Base-by-base conservation (phyloP, 2,888 invertebrate genomes). In the Ichneumoninae sp. region DNA sequence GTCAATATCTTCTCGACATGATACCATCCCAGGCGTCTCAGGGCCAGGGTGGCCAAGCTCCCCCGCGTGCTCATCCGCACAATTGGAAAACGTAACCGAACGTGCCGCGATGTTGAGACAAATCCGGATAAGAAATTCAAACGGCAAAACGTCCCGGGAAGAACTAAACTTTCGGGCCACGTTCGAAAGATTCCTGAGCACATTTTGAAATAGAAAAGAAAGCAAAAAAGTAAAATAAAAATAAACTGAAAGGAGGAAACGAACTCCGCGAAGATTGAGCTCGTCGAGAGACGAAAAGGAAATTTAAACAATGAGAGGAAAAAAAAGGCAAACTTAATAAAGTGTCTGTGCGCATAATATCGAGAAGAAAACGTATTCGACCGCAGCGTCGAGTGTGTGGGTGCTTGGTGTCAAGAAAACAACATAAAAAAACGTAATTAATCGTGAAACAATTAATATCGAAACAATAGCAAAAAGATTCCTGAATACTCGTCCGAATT, bases 1-100 rank as follows among this genome's bases (percentile, higher is more conserved):
- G 99, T 80, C 99, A 99, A 95, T 99, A 99, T 95, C 95, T 99
- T 91, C 95, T 99, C 86, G 99, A 99, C 94, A 98, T 99, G 98
- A 98, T 99, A 91, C 98, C 98, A 80, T 96, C 95, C 84, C 94
- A 94, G 80, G 93, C 94, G 33, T 91, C 93, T 1, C 93, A 93
- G 80, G 94, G 94, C 26, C 95, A 95, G 88, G 90, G 91, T 33
- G 94, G 94, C 86, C 93, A 93, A 86, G 92, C 92, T 69, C 92
- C 93, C 72, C 91, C 93, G 1, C 90, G 93, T 76, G 92, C 93
- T 85, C 93, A 93, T 87, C 93, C 93, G 30, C 95, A 95, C 92
- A 95, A 95, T 90, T 95, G 95, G 95, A 95, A 95, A 91, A 95
- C 95, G 94, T 95, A 95, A 95, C 95, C 94, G 90, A 89, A 90